A percentile compares a stretch with the other conserved stretches of the same genome.
These are phyloP conservation scores for Archivesica marissinica DNA, from an alignment of 1,140 invertebrate species.

Conservation along the genomic window DNA sequence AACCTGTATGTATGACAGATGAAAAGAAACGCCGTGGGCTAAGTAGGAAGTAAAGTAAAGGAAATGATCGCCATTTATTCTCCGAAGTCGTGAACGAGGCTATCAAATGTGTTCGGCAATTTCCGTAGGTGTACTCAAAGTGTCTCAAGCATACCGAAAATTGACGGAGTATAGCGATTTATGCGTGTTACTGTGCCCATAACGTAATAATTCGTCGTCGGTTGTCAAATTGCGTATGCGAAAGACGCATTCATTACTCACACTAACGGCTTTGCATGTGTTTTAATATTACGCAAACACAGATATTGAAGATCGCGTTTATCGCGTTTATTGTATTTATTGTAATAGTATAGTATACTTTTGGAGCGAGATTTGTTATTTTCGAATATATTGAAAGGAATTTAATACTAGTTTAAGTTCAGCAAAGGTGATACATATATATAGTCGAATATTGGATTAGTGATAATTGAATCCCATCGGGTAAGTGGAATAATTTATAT, in stretches of 20 bases:
- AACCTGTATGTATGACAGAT: slow-evolving; percentile 46
- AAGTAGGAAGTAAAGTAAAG: slow-evolving; percentile 24
- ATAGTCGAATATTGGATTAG: too few relatives aligned
- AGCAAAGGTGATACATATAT: too few relatives aligned
- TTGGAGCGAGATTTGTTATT: background rate
- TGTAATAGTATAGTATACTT: too few relatives aligned
- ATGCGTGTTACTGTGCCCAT: slow-evolving; percentile 39
- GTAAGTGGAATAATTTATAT: too few relatives aligned
- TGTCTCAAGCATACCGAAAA: background rate
- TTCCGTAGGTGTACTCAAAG: background rate
- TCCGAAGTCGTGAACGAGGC: background rate
- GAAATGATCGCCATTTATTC: background rate
- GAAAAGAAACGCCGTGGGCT: slow-evolving; percentile 23
- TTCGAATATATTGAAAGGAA: background rate
- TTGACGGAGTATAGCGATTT: slow-evolving; percentile 17
- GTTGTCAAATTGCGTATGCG: slow-evolving; percentile 20
- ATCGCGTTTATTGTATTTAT: too few relatives aligned
- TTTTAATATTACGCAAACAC: slow-evolving; percentile 2
- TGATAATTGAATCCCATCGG: too few relatives aligned
- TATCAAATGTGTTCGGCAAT: background rate
- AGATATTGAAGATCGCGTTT: background rate
- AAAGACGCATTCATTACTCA: slow-evolving; percentile 20
- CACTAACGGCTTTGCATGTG: slow-evolving; percentile 32
- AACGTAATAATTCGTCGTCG: slow-evolving; percentile 44
- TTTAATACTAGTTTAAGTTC: too few relatives aligned